Evolutionary conservation across 2,113 vertebrate genomes (phyloP), one percentile per base, ranked within the genome.

Genomic region (Fregetta grallaria): DNA sequence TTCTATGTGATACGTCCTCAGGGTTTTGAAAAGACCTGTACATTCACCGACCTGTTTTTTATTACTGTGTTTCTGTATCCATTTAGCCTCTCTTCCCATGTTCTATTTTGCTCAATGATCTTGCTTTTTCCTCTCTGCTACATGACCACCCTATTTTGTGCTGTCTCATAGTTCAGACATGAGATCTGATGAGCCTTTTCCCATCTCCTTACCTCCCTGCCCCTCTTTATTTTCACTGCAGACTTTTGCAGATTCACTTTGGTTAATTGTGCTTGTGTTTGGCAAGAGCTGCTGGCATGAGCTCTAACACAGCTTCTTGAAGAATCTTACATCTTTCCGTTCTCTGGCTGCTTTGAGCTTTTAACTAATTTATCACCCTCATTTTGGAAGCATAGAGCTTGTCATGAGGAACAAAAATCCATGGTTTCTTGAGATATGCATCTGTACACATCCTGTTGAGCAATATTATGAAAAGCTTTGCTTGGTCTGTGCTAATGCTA

Each of bases 201-300:
- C 34, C 34, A 42, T 67, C n/a, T 91, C 68, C 56, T 53, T 85
- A 23, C 73, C 38, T 96, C 16, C 40, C 56, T 92, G 61, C 16
- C 11, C 52, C 56, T 72, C 78, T 95, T 85, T 53, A 23, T 86
- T 91, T 92, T 84, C 56, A 38, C 78, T 76, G 77, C 40, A 83
- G 87, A 53, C 59, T 94, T 92, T 56, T 81, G 56, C 84, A 96
- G 78, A 74, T 73, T 96, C 66, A 88, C 74, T 96, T 96, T 77
- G 89, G 73, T 79, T 96, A 96, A 94, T 88, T 92, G 83, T 94
- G 63, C 83, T 91, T 83, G 49, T 90, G 83, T 91, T 96, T 96
- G 96, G 92, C 92, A 73, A 79, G 68, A 83, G 89, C 53, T 93
- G 66, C 66, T 94, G 94, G 93, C 90, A 68, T 42, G 65, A 91